Evolutionary conservation across 2,113 vertebrate species (phyloP).

Genomic region (Coturnix japonica): DNA sequence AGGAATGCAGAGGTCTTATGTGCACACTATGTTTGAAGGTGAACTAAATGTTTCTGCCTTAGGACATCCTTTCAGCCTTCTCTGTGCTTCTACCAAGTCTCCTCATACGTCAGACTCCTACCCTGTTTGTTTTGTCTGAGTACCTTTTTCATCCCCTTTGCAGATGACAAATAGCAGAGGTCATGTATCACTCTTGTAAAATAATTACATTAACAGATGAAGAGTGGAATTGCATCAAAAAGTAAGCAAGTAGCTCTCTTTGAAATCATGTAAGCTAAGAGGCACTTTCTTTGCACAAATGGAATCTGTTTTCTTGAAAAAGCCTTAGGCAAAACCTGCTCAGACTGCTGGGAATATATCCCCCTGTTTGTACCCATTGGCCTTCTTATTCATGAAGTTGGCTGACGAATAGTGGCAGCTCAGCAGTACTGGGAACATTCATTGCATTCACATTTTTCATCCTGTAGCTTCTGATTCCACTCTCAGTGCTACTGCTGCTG

Average conservation of each 20-base stretch:
- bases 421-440: background rate
- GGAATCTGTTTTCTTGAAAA: background rate
- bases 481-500: background rate
- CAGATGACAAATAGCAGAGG: background rate
- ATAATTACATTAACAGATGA: slow-evolving; percentile 18
- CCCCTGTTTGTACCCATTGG: background rate
- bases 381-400: background rate
- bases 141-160: background rate
- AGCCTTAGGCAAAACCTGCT: background rate
- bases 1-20: background rate
- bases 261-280: background rate
- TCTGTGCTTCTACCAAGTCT: background rate
- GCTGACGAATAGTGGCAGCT: background rate
- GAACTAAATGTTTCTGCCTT: background rate
- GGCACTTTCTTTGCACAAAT: background rate
- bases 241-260: background rate
- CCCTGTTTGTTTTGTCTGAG: background rate
- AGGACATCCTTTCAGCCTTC: background rate
- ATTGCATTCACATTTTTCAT: background rate
- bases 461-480: background rate
- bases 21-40: background rate
- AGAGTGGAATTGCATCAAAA: background rate
- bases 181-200: background rate
- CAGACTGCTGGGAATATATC: background rate
- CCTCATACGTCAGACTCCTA: background rate